phyloP scores from a whole-genome alignment of 2,797 vertebrate species.

The Rachycentron canadum region DNA sequence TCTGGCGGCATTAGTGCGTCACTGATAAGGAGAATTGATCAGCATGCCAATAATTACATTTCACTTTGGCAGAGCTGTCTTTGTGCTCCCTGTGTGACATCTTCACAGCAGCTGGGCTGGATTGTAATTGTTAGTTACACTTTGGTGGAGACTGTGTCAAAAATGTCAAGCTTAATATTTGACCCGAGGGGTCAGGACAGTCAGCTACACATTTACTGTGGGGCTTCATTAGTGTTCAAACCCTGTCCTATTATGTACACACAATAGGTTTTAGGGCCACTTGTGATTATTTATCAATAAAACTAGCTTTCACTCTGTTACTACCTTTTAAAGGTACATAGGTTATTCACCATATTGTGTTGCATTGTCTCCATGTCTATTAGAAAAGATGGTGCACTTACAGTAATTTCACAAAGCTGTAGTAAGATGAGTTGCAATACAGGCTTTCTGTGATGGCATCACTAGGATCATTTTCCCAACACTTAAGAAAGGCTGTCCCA shows the following conservation, averaged over 20 bases:
- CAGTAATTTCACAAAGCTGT: neutral
- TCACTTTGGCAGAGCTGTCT: conserved; percentile 3
- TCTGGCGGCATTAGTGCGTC: conserved; percentile 60
- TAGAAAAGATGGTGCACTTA: neutral
- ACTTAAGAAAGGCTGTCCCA: neutral
- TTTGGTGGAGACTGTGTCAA: neutral
- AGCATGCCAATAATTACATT: conserved; percentile 45
- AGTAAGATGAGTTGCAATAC: neutral
- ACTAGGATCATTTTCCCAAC: neutral
- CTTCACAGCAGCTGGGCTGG: neutral
- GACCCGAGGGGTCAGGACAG: too few relatives aligned
- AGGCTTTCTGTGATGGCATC: neutral
- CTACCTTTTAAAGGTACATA: neutral
- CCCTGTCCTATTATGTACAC: neutral
- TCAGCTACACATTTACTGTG: too few relatives aligned
- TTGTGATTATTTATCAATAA: neutral
- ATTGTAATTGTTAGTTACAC: neutral
- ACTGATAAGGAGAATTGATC: conserved; percentile 56
- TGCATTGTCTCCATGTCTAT: neutral
- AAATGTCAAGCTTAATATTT: too few relatives aligned
- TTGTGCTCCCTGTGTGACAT: neutral
- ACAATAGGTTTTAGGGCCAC: neutral
- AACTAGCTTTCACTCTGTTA: neutral
- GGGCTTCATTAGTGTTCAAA: neutral
- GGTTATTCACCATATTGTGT: conserved; percentile 5